A percentile compares a stretch with the other conserved stretches of the same genome.
Evolutionary conservation across 2,113 vertebrate species (phyloP).

Genomic region (Solenodon paradoxus): DNA sequence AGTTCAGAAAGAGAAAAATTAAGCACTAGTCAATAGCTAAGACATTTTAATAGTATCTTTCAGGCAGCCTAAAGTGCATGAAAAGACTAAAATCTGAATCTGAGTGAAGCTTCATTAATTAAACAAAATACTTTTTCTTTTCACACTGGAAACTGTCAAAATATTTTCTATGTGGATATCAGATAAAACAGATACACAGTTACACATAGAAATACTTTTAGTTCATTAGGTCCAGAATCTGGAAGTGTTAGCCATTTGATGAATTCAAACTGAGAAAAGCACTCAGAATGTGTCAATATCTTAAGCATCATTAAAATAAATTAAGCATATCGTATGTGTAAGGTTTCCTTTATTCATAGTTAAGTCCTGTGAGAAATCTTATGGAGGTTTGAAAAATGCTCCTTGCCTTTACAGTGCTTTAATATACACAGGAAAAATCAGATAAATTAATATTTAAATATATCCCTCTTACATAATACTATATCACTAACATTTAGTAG

Average conservation of each 20-base stretch:
- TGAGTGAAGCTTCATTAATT: conserved; percentile 62
- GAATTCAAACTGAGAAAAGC: neutral
- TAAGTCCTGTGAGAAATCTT: neutral
- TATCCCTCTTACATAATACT: neutral
- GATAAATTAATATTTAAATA: neutral
- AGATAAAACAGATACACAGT: conserved; percentile 45
- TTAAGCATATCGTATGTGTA: neutral
- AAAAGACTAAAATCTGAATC: conserved; percentile 62
- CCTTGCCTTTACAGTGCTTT: neutral
- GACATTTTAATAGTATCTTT: conserved; percentile 60
- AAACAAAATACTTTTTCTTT: conserved; percentile 62
- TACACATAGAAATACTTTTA: conserved; percentile 2
- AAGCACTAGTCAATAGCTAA: conserved; percentile 62
- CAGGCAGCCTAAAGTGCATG: conserved; percentile 31
- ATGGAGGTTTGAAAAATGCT: neutral
- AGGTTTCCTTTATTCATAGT: neutral
- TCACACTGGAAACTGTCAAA: conserved; percentile 68
- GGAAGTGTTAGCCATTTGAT: neutral
- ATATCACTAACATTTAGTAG: neutral
- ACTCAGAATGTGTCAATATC: neutral
- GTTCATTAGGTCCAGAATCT: neutral
- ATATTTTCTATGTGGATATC: conserved; percentile 57
- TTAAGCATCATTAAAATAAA: neutral
- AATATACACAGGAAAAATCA: neutral
- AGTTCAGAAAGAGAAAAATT: conserved; percentile 60